Evolutionary conservation across 2,113 vertebrate species (phyloP).

Genomic region (Bos javanicus): DNA sequence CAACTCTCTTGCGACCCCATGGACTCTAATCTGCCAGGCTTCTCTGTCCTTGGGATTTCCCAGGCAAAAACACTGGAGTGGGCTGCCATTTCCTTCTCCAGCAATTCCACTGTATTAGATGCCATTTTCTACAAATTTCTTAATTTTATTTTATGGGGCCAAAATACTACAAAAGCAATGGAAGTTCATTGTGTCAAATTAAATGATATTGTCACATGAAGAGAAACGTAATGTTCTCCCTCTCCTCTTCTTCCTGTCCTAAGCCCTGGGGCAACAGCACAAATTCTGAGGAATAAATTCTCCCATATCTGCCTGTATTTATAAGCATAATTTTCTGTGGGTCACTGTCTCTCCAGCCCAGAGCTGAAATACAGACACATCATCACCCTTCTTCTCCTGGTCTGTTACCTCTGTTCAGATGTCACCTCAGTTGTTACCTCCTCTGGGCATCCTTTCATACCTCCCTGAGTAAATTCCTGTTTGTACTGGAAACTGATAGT

Average conservation of each 20-base stretch:
- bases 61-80: not conserved
- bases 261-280: not conserved
- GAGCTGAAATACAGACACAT: not conserved
- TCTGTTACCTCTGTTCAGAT: not conserved
- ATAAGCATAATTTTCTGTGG: not conserved
- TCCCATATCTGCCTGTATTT: not conserved
- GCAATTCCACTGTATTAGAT: not conserved
- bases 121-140: not conserved
- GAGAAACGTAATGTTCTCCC: not conserved
- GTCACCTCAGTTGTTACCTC: not conserved
- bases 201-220: not conserved
- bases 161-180: not conserved
- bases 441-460: not conserved
- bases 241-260: not conserved
- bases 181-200: not conserved
- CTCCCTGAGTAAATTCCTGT: not conserved
- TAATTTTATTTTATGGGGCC: not conserved
- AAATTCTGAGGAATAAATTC: not conserved
- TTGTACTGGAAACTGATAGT: not conserved
- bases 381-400: not conserved
- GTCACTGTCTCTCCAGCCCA: not conserved
- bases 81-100: not conserved
- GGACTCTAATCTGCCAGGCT: not conserved
- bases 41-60: not conserved
- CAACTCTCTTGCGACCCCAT: not conserved